A percentile compares a stretch with the other conserved stretches of the same genome.
Conservation (phyloP, 2,888 invertebrate species). For the Anorthoa munda region DNA sequence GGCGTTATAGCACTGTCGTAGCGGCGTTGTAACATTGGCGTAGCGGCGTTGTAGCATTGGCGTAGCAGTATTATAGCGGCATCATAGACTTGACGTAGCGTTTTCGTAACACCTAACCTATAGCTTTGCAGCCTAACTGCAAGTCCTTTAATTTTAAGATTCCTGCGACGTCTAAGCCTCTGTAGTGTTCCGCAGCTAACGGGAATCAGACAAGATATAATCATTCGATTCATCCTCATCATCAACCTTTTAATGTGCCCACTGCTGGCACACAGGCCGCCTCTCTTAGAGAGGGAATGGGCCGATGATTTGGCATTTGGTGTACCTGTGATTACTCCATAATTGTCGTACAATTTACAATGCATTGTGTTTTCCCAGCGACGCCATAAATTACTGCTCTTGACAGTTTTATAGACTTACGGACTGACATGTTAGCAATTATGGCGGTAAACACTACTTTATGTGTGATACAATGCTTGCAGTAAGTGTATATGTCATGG, state of each 20-base stretch:
- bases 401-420: slow-evolving; percentile 21
- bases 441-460: slow-evolving; percentile 10
- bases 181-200: background rate
- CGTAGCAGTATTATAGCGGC: background rate
- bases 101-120: background rate
- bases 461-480: slow-evolving; percentile 20
- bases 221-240: background rate
- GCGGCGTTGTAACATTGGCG: too few relatives aligned
- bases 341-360: slow-evolving; percentile 27
- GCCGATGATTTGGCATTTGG: background rate
- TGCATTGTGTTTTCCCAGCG: slow-evolving; percentile 12
- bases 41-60: background rate
- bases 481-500: background rate
- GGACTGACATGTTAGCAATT: slow-evolving; percentile 33
- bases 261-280: too few relatives aligned
- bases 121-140: background rate
- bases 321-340: background rate
- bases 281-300: too few relatives aligned
- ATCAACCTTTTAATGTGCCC: too few relatives aligned
- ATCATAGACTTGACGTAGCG: background rate
- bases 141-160: background rate
- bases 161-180: background rate
- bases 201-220: background rate
- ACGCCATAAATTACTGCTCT: slow-evolving; percentile 32
- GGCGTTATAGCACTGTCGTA: background rate